phyloP scores from a whole-genome alignment of 2,797 vertebrate species.

The Cetoscarus ocellatus region DNA sequence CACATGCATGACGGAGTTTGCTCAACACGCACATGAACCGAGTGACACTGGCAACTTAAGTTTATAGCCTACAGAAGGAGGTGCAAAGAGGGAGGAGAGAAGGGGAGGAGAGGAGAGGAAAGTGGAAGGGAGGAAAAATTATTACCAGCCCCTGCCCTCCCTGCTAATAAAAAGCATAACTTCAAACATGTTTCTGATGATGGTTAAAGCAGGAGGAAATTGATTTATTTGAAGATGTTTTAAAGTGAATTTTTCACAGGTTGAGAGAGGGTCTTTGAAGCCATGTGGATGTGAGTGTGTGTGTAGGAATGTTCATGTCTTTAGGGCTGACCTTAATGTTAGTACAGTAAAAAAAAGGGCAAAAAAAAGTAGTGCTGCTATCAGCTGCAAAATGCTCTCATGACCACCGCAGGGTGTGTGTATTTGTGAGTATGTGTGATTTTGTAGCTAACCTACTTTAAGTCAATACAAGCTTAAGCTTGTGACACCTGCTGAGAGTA shows the following conservation, averaged over 20 bases:
- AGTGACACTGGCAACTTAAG: conserved; percentile 76
- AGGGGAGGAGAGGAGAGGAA: conserved; percentile 50
- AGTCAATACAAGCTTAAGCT: conserved; percentile 67
- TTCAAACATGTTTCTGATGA: conserved; percentile 86
- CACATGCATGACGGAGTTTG: conserved; percentile 17
- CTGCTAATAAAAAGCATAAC: conserved; percentile 82
- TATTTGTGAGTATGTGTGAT: conserved; percentile 62
- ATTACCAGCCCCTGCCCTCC: conserved; percentile 74
- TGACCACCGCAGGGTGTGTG: conserved; percentile 68
- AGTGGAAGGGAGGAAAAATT: conserved; percentile 72
- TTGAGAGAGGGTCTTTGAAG: conserved; percentile 83
- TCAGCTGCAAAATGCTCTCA: conserved; percentile 76
- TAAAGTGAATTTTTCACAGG: conserved; percentile 83
- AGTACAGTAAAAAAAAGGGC: conserved; percentile 61
- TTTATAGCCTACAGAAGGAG: conserved; percentile 77
- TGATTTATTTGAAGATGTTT: conserved; percentile 87
- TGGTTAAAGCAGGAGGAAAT: conserved; percentile 82
- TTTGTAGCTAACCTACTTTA: conserved; percentile 78
- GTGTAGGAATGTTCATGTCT: conserved; percentile 79
- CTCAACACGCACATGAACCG: conserved; percentile 54
- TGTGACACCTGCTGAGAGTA: conserved; percentile 72
- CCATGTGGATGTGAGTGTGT: conserved; percentile 38
- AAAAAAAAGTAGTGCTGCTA: conserved; percentile 71
- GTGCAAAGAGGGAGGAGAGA: conserved; percentile 64
- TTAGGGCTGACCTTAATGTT: conserved; percentile 84